These are phyloP conservation scores for Ooceraea biroi DNA, from an alignment of 1,140 invertebrate species.

Conservation along the genomic window DNA sequence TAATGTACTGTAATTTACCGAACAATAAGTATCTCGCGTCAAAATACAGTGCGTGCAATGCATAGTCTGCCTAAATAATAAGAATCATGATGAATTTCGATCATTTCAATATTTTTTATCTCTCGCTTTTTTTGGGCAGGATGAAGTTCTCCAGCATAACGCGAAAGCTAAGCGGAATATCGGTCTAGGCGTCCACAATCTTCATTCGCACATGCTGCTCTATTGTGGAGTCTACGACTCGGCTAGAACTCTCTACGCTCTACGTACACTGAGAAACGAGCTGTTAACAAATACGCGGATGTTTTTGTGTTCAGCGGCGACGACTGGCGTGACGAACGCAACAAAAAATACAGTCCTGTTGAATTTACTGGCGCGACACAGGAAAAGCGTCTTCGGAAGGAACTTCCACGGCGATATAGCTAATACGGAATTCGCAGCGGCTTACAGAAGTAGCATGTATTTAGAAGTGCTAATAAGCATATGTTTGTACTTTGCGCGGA, in stretches of 20 bases:
- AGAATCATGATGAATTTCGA: not conserved
- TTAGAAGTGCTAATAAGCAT: slow-evolving; percentile 93
- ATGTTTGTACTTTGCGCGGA: slow-evolving; percentile 93
- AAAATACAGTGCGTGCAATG: too few relatives aligned
- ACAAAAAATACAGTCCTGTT: slow-evolving; percentile 87
- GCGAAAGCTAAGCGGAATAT: slow-evolving; percentile 79
- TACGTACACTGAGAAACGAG: slow-evolving; percentile 91
- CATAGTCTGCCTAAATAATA: not conserved
- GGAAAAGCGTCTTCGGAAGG: slow-evolving; percentile 93
- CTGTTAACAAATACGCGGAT: slow-evolving; percentile 91
- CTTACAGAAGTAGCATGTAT: slow-evolving; percentile 93
- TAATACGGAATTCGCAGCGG: slow-evolving; percentile 88
- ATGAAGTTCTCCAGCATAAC: slow-evolving; percentile 80
- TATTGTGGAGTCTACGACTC: slow-evolving; percentile 94
- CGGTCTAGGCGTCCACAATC: slow-evolving; percentile 89
- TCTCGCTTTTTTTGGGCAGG: slow-evolving; percentile 67
- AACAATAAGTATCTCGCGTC: too few relatives aligned
- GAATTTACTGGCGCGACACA: slow-evolving; percentile 91
- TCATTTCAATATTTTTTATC: slow-evolving; percentile 11
- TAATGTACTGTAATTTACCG: not conserved
- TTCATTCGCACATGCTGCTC: slow-evolving; percentile 94
- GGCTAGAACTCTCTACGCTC: slow-evolving; percentile 91
- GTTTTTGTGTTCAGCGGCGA: slow-evolving; percentile 91
- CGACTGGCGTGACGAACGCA: slow-evolving; percentile 88
- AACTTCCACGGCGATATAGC: slow-evolving; percentile 91